Conservation (phyloP, 2,113 vertebrate genomes). For the Halcyon senegalensis region DNA sequence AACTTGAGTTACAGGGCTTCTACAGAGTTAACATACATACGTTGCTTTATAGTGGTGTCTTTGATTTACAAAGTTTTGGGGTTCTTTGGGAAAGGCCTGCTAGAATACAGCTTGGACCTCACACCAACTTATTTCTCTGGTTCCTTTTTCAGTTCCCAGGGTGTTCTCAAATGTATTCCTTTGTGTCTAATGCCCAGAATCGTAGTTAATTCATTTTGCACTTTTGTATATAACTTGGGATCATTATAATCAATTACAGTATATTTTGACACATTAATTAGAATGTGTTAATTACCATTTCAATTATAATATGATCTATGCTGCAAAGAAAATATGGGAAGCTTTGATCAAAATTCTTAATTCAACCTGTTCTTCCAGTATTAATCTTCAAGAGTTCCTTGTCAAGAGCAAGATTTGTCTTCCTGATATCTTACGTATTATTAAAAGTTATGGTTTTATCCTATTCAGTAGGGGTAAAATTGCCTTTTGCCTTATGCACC, state of each 20-base stretch:
- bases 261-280: background rate
- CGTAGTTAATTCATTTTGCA: background rate
- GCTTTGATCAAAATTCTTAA: background rate
- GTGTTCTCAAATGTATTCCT: background rate
- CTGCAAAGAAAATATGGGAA: background rate
- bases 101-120: background rate
- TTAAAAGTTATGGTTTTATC: background rate
- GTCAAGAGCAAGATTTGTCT: background rate
- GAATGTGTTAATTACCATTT: background rate
- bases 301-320: background rate
- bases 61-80: background rate
- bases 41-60: background rate
- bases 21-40: background rate
- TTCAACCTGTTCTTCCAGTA: background rate
- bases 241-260: background rate
- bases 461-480: background rate
- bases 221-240: background rate
- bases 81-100: background rate
- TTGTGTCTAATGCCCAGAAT: background rate
- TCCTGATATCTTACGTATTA: background rate
- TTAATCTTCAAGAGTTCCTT: background rate
- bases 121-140: background rate
- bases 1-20: background rate
- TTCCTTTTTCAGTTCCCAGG: background rate
- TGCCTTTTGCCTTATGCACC: background rate